Evolutionary conservation across 1,140 invertebrate genomes (phyloP), one percentile per base, ranked within the genome.

Genomic region (Drosophila repletoides): DNA sequence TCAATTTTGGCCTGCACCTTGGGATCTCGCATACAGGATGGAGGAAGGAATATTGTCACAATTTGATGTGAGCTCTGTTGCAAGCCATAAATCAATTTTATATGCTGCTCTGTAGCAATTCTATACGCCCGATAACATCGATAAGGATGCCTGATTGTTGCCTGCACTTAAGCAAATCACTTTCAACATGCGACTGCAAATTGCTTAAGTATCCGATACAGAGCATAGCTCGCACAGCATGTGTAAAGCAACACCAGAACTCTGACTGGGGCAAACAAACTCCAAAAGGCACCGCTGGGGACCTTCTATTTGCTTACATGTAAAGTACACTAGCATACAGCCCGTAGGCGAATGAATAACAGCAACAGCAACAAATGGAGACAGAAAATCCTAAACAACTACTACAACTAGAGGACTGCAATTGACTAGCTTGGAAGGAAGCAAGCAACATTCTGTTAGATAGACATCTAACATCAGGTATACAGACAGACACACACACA

Each of bases 41-140:
- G n/a, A n/a, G n/a, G n/a, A 28, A 74, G 38, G 40, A 71, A 80
- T 75, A 67, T 76, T 67, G 72, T 22, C 53, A 36, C 58, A 59
- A 60, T 51, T 61, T 63, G 66, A 53, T 34, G 36, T 24, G 12
- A 22, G 36, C 1, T 36, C 15, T 24, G 34, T 34, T 29, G 3
- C 29, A n/a, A 10, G 29, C 31, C 46, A 67, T 67, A 49, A 67
- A 67, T 67, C 56, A 60, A 26, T 36, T 52, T 43, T 45, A 59
- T 64, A 5, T 36, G 15, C 15, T 31, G 43, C 22, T 7, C 19
- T 55, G 15, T 34, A 15, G 22, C 28, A 43, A 55, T 21, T 26
- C 34, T 6, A 15, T 24, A 19, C 34, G 19, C 10, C 22, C 45
- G 56, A 59, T 52, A 67, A 36, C 45, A 51, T 15, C 53, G 64